Evolutionary conservation across 2,797 vertebrate genomes (phyloP), one percentile per base, ranked within the genome.

Genomic region (Allobates femoralis): DNA sequence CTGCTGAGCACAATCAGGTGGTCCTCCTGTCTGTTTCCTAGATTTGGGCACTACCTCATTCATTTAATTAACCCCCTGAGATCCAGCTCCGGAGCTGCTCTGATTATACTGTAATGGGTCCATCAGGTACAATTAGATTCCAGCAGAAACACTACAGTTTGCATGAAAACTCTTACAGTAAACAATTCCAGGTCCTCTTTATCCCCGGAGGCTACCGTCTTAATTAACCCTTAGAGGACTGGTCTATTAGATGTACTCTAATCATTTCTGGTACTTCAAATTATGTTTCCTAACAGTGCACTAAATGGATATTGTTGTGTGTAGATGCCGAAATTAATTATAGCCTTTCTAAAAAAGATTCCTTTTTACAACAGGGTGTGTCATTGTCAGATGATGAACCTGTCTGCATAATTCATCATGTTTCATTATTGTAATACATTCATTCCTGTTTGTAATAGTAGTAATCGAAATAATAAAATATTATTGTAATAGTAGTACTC

Each of bases 91-190:
- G 92, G 90, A 86, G 69, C 91, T 93, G 91, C 91, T 95, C 94
- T 88, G 91, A 96, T 96, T 95, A 94, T 89, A 90, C 90, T 90
- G 89, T 96, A 92, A 96, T 94, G 90, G 95, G 94, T 95, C 96
- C 95, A 95, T 94, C 94, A 96, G 95, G 96, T 92, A 94, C 95
- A 97, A 97, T 98, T 97, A 98, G 90, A 91, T 90, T 92, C 88
- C 88, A 85, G 88, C 90, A 93, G 94, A 93, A 96, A 95, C 92
- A 94, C 91, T 93, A 93, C 90, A 95, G 93, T 94, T 92, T 92
- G 91, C 91, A 88, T 7, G 88, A 94, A 97, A 97, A 95, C 88
- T 92, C 94, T 91, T 93, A 94, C 94, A 93, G 96, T 97, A 97
- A 99, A 98, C 95, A 98, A 94, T 95, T 95, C 92, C 90, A 90